A percentile compares a stretch with the other conserved stretches of the same genome.
Conservation (phyloP, 1,140 invertebrate genomes). For the Scylla paramamosain region DNA sequence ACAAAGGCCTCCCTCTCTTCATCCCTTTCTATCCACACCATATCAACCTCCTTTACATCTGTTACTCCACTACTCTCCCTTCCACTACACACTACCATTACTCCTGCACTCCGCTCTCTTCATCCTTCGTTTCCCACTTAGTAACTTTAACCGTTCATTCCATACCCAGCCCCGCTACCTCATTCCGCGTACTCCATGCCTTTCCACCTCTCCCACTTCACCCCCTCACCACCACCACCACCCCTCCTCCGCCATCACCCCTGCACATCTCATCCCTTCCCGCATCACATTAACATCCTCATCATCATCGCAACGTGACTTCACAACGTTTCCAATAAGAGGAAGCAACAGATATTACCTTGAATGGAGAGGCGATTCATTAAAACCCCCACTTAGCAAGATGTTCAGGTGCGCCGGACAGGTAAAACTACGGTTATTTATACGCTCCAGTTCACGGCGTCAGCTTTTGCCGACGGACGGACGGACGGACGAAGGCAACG, state of each 20-base stretch:
- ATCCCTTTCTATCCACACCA: too few relatives aligned
- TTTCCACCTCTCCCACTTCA: neutral
- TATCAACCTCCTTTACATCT: too few relatives aligned
- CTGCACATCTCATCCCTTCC: neutral
- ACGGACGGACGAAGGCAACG: neutral
- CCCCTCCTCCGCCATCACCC: neutral
- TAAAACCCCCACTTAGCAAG: constrained; percentile 9
- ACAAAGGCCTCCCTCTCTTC: too few relatives aligned
- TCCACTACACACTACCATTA: too few relatives aligned
- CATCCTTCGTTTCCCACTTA: too few relatives aligned
- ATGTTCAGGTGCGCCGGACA: neutral
- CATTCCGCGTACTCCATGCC: neutral
- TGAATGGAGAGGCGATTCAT: neutral
- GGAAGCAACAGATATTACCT: neutral
- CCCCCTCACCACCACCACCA: neutral
- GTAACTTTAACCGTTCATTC: too few relatives aligned
- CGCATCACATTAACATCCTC: neutral
- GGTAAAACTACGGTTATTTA: constrained; percentile 2
- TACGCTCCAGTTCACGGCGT: neutral
- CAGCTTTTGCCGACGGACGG: neutral
- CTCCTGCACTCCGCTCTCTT: too few relatives aligned
- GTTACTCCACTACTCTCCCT: too few relatives aligned
- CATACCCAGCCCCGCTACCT: neutral
- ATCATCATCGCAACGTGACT: neutral
- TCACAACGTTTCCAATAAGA: neutral